phyloP scores from a whole-genome alignment of 30 jellyfish, hydroid and myxozoan species.

The Calvadosia cruxmelitensis region DNA sequence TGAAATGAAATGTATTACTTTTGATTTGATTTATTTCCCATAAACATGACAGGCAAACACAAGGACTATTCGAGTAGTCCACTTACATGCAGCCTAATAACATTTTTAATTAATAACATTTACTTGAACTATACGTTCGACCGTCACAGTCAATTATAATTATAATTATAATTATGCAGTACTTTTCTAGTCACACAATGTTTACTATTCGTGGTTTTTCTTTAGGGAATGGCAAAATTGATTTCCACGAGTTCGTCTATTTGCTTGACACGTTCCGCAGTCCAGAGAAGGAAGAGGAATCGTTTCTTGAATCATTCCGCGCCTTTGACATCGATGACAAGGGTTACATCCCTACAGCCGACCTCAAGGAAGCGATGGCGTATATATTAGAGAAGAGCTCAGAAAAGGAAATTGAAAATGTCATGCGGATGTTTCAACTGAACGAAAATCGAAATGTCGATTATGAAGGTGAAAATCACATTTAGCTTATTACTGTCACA shows the following conservation, averaged over 20 bases:
- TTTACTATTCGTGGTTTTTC: not conserved
- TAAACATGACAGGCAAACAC: too few species aligned
- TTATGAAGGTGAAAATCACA: conserved; percentile 49
- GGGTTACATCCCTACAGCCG: conserved; percentile 38
- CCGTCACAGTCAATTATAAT: too few species aligned
- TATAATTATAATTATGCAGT: too few species aligned
- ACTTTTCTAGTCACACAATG: too few species aligned
- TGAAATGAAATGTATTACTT: too few species aligned
- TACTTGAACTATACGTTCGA: too few species aligned
- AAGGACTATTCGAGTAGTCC: too few species aligned
- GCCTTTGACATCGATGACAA: conserved; percentile 50
- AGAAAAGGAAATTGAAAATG: conserved; percentile 20
- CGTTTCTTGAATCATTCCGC: conserved; percentile 44
- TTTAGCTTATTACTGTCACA: too few species aligned
- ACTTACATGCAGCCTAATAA: too few species aligned
- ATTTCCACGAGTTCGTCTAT: conserved; percentile 43
- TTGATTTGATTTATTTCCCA: too few species aligned
- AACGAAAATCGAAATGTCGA: conserved; percentile 38
- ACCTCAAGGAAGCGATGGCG: conserved; percentile 23
- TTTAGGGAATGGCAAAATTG: conserved; percentile 57
- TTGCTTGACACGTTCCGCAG: conserved; percentile 29
- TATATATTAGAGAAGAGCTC: conserved; percentile 43
- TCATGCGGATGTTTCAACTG: conserved; percentile 30
- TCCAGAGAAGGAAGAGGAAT: conserved; percentile 38
- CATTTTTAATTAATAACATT: too few species aligned